Conservation (phyloP, 2,888 invertebrate species). For the Agrotis clavis region DNA sequence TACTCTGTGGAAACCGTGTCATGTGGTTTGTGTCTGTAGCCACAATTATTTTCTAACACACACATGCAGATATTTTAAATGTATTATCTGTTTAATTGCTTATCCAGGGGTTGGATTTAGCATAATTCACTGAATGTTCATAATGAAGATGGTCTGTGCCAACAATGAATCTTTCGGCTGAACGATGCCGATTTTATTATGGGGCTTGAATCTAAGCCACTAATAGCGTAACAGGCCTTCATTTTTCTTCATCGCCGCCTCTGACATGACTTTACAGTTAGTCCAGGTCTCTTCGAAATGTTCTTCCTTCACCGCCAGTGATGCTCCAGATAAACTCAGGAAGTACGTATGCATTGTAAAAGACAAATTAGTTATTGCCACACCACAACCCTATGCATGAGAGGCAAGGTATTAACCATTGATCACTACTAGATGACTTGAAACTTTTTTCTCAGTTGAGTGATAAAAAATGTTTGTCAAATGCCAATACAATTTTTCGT, state of each 20-base stretch:
- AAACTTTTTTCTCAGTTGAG: background rate
- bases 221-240: no score
- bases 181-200: background rate
- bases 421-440: no score
- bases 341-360: no score
- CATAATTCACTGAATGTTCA: background rate
- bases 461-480: background rate
- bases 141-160: no score
- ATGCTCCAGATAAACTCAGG: no score
- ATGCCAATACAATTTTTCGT: background rate
- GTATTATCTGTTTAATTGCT: background rate
- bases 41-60: conserved; percentile 18
- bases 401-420: no score
- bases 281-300: no score
- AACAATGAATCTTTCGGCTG: background rate
- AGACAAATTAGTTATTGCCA: no score
- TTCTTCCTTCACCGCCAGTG: no score
- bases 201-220: background rate
- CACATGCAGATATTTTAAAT: background rate
- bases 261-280: no score
- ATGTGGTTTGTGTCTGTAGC: conserved; percentile 21
- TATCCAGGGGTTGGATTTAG: background rate
- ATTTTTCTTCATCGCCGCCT: no score
- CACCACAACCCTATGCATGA: no score
- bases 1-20: conserved; percentile 53